Conservation (phyloP, 1,140 invertebrate genomes). For the Drosophila ficusphila region DNA sequence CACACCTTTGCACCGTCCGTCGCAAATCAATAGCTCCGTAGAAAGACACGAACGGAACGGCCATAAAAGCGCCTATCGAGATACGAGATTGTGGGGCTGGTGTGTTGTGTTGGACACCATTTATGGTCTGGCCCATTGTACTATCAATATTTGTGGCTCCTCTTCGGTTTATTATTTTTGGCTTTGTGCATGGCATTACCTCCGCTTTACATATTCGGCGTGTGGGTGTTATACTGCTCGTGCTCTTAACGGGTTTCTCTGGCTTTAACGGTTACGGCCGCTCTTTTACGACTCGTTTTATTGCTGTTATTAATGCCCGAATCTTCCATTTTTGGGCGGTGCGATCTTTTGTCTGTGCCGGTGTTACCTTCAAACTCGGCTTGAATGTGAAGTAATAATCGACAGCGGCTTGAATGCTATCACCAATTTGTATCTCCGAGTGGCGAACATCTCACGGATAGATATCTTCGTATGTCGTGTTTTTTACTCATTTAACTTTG, state of each 20-base stretch:
- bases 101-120: slow-evolving; percentile 48
- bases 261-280: slow-evolving; percentile 75
- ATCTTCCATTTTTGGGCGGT: slow-evolving; percentile 68
- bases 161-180: slow-evolving; percentile 56
- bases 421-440: slow-evolving; percentile 30
- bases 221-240: slow-evolving; percentile 70
- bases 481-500: slow-evolving; percentile 6
- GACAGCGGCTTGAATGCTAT: slow-evolving; percentile 37
- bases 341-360: slow-evolving; percentile 61
- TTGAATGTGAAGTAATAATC: slow-evolving; percentile 31
- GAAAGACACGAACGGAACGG: slow-evolving; percentile 24
- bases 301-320: slow-evolving; percentile 76
- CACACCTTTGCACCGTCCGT: slow-evolving; percentile 56
- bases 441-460: slow-evolving; percentile 5
- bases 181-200: slow-evolving; percentile 50
- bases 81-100: slow-evolving; percentile 1
- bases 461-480: background rate
- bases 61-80: slow-evolving; percentile 32
- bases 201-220: slow-evolving; percentile 28
- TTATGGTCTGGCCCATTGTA: slow-evolving; percentile 71
- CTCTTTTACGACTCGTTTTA: slow-evolving; percentile 72
- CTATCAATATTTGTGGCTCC: slow-evolving; percentile 70
- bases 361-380: slow-evolving; percentile 38
- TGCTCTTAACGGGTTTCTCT: slow-evolving; percentile 78
- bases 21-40: slow-evolving; percentile 60